Conservation (phyloP, 30 jellyfish, hydroid and myxozoan genomes). For the Calvadosia cruxmelitensis region DNA sequence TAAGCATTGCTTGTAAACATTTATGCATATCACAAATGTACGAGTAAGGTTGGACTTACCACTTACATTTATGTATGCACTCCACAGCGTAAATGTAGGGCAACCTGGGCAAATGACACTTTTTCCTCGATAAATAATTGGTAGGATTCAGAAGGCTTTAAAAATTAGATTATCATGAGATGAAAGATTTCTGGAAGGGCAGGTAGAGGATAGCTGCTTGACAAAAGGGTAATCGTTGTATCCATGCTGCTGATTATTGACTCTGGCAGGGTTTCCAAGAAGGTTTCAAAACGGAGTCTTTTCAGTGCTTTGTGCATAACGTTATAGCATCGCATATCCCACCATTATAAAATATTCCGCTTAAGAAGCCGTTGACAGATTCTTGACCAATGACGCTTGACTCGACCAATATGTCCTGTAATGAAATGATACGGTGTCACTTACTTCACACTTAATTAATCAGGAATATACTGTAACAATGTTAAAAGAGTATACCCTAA, state of each 20-base stretch:
- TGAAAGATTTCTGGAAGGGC: too few species aligned
- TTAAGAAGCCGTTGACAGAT: constrained; percentile 41
- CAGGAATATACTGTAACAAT: too few species aligned
- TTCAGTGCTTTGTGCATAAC: neutral
- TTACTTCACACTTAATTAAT: too few species aligned
- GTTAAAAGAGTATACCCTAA: too few species aligned
- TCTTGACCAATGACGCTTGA: constrained; percentile 36
- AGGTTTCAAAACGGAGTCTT: neutral
- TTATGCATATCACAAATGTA: too few species aligned
- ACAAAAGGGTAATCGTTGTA: too few species aligned
- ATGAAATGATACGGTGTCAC: too few species aligned
- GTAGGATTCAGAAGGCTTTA: too few species aligned
- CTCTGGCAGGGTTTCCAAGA: neutral
- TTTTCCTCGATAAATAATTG: neutral
- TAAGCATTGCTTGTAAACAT: neutral
- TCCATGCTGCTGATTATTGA: neutral
- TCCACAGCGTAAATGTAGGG: neutral
- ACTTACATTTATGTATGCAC: neutral
- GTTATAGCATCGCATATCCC: neutral
- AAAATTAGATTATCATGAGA: too few species aligned
- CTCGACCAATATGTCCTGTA: constrained; percentile 23
- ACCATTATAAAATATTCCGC: constrained; percentile 21
- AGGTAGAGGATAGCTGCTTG: too few species aligned
- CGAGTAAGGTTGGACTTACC: neutral
- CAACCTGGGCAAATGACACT: neutral